A percentile compares a stretch with the other conserved stretches of the same genome.
phyloP scores from a whole-genome alignment of 23 tunicate genomes.

The Ciona savignyi region DNA sequence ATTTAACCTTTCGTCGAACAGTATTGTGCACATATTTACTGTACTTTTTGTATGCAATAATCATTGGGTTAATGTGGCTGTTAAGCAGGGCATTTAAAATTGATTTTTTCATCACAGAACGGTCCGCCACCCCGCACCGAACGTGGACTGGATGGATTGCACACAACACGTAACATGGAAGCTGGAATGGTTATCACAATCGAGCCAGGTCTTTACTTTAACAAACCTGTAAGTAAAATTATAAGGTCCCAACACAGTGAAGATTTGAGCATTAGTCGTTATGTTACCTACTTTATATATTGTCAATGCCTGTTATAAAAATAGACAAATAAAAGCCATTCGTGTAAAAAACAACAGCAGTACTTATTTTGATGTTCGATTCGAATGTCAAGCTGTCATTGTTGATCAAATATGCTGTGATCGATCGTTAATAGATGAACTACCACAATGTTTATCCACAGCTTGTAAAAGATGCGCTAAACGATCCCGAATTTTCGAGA shows the following conservation, averaged over 20 bases:
- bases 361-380: no score
- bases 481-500: not conserved
- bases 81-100: not conserved
- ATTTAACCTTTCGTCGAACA: not conserved
- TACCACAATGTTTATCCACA: not conserved
- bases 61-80: not conserved
- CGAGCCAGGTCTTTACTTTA: slow-evolving; percentile 4
- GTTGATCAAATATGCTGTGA: no score
- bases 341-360: no score
- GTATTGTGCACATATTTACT: not conserved
- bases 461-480: slow-evolving; percentile 1
- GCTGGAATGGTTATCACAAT: slow-evolving; percentile 14
- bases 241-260: no score
- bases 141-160: not conserved
- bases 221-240: slow-evolving; percentile 3
- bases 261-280: no score
- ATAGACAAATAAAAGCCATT: no score
- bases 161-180: not conserved
- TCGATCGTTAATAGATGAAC: not conserved
- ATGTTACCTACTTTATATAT: no score
- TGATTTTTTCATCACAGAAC: not conserved
- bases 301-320: no score
- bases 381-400: no score
- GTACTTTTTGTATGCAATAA: no score
- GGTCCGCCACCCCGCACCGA: not conserved